A percentile compares a stretch with the other conserved stretches of the same genome.
Evolutionary conservation across 2,797 vertebrate genomes (phyloP).

Genomic region (Gadopsis bispinosus): DNA sequence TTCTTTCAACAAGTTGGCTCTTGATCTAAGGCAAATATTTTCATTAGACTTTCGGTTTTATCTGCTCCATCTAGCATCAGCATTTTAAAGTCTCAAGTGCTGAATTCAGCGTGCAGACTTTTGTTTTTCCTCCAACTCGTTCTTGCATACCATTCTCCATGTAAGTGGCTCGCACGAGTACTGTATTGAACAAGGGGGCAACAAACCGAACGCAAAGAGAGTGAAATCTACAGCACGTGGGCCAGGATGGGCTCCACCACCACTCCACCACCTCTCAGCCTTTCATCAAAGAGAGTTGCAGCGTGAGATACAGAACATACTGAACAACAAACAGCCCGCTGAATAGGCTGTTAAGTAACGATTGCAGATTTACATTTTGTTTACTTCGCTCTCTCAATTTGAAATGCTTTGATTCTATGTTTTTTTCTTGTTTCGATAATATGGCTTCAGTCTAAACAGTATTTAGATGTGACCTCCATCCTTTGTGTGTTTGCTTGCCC

Average conservation of each 20-base stretch:
- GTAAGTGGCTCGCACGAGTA: background rate
- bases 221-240: constrained; percentile 48
- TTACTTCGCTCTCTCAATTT: background rate
- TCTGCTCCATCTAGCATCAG: constrained; percentile 9
- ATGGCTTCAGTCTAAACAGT: background rate
- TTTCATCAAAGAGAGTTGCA: constrained; percentile 26
- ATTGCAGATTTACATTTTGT: constrained; percentile 7
- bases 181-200: constrained; percentile 7
- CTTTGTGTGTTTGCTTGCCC: constrained; percentile 1
- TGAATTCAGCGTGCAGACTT: constrained; percentile 5
- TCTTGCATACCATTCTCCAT: background rate
- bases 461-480: background rate
- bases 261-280: constrained; percentile 43
- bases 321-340: constrained; percentile 14
- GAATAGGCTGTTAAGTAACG: background rate
- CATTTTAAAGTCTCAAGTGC: background rate
- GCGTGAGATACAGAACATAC: background rate
- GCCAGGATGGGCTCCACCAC: constrained; percentile 35
- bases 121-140: constrained; percentile 6
- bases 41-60: constrained; percentile 19
- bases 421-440: background rate
- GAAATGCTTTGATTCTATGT: background rate
- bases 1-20: constrained; percentile 22
- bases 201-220: constrained; percentile 9
- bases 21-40: constrained; percentile 26